phyloP scores from a whole-genome alignment of 2,113 vertebrate species.

The Silurus glanis region DNA sequence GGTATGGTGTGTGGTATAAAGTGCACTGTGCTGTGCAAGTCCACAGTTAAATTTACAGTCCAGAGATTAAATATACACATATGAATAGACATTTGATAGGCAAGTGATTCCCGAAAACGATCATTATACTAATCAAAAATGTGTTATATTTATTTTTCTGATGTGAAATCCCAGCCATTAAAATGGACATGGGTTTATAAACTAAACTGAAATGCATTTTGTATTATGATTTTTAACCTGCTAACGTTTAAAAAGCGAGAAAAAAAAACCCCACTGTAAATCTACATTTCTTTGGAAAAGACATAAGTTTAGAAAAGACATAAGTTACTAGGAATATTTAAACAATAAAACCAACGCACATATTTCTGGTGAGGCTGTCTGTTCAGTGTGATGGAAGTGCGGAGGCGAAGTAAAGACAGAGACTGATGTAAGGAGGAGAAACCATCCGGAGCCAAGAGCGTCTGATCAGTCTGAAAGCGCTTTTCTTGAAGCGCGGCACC shows the following conservation, averaged over 20 bases:
- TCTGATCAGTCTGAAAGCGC: slow-evolving; percentile 73
- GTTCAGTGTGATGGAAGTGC: slow-evolving; percentile 51
- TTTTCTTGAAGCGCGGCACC: slow-evolving; percentile 70
- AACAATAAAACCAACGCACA: background rate
- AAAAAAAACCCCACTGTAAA: background rate
- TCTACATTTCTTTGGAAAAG: background rate
- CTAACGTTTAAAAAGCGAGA: background rate
- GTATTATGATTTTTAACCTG: background rate
- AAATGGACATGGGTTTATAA: background rate
- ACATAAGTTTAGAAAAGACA: background rate
- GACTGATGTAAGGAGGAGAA: slow-evolving; percentile 56
- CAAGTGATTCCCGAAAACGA: background rate
- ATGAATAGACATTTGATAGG: background rate
- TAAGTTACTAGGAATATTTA: background rate
- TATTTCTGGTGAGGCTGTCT: background rate
- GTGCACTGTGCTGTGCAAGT: too few species aligned
- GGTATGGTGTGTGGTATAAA: too few species aligned
- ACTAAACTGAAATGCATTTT: background rate
- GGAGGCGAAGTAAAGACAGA: slow-evolving; percentile 56
- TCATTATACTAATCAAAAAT: background rate
- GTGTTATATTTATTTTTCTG: background rate
- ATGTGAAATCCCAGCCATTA: background rate
- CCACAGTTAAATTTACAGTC: too few species aligned
- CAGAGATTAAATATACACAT: background rate
- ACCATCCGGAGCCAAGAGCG: slow-evolving; percentile 68